Evolutionary conservation across 2,113 vertebrate genomes (phyloP).

Genomic region (Charina bottae): DNA sequence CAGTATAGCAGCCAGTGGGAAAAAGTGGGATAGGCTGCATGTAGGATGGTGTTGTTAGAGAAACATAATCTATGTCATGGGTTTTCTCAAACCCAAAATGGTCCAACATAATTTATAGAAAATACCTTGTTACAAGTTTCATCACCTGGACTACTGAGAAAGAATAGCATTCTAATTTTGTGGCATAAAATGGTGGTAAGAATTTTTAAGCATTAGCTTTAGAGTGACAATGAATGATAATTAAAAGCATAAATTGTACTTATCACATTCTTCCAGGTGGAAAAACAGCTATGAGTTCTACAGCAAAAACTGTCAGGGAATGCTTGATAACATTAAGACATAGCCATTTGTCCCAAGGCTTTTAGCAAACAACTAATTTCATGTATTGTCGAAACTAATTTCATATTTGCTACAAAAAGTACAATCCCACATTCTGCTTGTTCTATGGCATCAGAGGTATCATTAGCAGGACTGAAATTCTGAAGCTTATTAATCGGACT

Average conservation of each 20-base stretch:
- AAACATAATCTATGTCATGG: background rate
- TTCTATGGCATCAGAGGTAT: background rate
- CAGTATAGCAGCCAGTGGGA: background rate
- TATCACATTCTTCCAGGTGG: conserved; percentile 42
- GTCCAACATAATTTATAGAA: background rate
- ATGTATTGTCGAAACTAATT: too few species aligned
- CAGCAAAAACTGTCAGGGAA: conserved; percentile 14
- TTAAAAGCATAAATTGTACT: conserved; percentile 36
- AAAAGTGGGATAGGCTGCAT: background rate
- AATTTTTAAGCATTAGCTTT: background rate
- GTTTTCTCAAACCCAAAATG: background rate
- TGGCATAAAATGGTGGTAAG: background rate
- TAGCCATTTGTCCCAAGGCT: conserved; percentile 30
- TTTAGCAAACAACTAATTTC: conserved; percentile 24
- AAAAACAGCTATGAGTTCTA: conserved; percentile 5
- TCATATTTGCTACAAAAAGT: background rate
- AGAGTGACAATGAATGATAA: conserved; percentile 18
- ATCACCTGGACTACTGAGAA: background rate
- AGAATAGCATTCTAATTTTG: background rate
- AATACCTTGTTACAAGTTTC: background rate
- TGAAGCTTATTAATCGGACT: background rate
- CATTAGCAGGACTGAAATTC: conserved; percentile 1
- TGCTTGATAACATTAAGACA: conserved; percentile 15
- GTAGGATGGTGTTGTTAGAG: background rate
- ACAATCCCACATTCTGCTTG: background rate